These are phyloP conservation scores for Carabus problematicus DNA, from an alignment of 2,888 invertebrate species.

Conservation along the genomic window DNA sequence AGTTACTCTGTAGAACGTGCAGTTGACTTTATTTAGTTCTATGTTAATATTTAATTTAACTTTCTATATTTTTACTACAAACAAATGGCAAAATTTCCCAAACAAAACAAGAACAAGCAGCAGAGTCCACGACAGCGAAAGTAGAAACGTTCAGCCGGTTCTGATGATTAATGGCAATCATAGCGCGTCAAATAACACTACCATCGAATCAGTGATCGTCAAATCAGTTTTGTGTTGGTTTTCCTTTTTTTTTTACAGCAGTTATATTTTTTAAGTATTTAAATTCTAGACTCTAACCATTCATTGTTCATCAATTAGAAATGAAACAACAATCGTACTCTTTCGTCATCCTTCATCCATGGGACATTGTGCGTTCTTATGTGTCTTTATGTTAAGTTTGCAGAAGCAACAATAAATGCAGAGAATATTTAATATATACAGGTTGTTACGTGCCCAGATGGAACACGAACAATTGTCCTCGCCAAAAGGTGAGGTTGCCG, in stretches of 20 bases:
- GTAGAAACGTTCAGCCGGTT: slow-evolving; percentile 76
- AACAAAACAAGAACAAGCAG: slow-evolving; percentile 56
- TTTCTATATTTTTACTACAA: slow-evolving; percentile 54
- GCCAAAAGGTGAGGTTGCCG: no score
- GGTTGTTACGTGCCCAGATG: no score
- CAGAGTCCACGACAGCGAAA: slow-evolving; percentile 82
- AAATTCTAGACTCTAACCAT: not conserved
- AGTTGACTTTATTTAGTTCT: no score
- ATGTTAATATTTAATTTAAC: no score
- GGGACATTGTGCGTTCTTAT: slow-evolving; percentile 29
- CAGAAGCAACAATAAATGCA: slow-evolving; percentile 25
- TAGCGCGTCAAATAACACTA: slow-evolving; percentile 25
- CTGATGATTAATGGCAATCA: slow-evolving; percentile 51
- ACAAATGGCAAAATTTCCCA: slow-evolving; percentile 69
- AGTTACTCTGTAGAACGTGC: no score
- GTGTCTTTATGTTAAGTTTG: slow-evolving; percentile 34
- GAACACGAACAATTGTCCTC: no score
- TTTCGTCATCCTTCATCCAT: no score
- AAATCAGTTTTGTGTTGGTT: slow-evolving; percentile 14
- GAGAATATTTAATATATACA: slow-evolving; percentile 24
- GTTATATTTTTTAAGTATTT: slow-evolving; percentile 7
- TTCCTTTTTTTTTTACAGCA: slow-evolving; percentile 24
- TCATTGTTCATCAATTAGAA: no score
- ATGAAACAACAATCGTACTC: no score
- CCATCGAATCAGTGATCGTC: slow-evolving; percentile 36